Evolutionary conservation across 1,140 invertebrate genomes (phyloP).

Genomic region (Schlechtendalia chinensis): DNA sequence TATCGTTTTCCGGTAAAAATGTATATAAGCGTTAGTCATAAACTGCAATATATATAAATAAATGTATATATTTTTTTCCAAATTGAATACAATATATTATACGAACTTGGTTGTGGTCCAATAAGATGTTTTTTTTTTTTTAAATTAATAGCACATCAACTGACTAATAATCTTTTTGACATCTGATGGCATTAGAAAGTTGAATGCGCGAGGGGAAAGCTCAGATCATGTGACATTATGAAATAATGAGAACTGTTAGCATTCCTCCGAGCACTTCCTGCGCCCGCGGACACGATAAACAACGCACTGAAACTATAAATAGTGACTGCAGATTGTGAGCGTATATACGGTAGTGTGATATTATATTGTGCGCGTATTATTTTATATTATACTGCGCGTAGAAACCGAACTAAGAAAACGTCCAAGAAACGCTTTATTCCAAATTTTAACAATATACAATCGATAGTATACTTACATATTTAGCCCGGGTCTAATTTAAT

Average conservation of each 20-base stretch:
- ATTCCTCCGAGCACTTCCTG: conserved; percentile 23
- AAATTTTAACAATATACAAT: neutral
- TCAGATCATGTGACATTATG: conserved; percentile 29
- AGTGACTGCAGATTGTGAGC: neutral
- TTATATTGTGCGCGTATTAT: neutral
- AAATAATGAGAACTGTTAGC: conserved; percentile 33
- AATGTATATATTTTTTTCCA: too few species aligned
- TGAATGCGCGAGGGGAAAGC: conserved; percentile 40
- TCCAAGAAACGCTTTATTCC: conserved; percentile 2
- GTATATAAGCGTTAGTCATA: too few species aligned
- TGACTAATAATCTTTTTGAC: conserved; percentile 29
- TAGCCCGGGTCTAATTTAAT: neutral
- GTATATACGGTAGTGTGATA: neutral
- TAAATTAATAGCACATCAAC: neutral
- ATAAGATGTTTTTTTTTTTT: neutral
- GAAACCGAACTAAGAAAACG: neutral
- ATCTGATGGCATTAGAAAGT: conserved; percentile 46
- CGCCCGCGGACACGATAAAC: neutral
- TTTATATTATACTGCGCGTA: too few species aligned
- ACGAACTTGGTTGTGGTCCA: too few species aligned
- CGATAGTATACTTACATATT: neutral
- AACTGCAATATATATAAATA: too few species aligned
- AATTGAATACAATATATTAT: too few species aligned
- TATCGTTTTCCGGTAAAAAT: too few species aligned
- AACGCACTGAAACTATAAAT: conserved; percentile 13